A percentile compares a stretch with the other conserved stretches of the same genome.
These are phyloP conservation scores for Apamea anceps DNA, from an alignment of 2,888 invertebrate genomes.

Conservation along the genomic window DNA sequence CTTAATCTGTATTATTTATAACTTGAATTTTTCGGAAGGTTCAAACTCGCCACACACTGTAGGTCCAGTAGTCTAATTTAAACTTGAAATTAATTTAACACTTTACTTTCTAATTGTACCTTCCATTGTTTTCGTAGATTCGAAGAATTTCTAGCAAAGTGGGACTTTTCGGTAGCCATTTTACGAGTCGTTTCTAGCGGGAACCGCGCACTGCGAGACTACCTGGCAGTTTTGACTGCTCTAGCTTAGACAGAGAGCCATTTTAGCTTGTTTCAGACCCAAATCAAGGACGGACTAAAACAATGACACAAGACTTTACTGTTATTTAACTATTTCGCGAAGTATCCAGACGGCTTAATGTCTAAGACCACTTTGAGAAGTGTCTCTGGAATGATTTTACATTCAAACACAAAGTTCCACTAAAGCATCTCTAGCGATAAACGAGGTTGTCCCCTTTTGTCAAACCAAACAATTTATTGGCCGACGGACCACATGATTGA, in stretches of 20 bases:
- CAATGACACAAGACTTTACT: background rate
- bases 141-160: background rate
- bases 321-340: conserved; percentile 8
- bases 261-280: background rate
- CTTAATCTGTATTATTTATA: background rate
- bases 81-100: background rate
- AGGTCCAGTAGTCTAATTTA: background rate
- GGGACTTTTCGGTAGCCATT: no score
- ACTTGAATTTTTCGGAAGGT: background rate
- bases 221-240: background rate
- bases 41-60: no score
- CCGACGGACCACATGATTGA: background rate
- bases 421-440: no score
- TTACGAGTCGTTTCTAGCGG: no score
- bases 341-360: conserved; percentile 5
- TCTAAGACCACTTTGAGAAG: background rate
- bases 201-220: no score
- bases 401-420: background rate
- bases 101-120: background rate
- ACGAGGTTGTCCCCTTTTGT: background rate
- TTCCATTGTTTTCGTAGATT: background rate
- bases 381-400: conserved; percentile 8
- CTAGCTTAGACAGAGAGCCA: background rate
- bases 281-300: background rate
- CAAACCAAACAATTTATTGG: background rate